Evolutionary conservation across 2,797 vertebrate species (phyloP).

Genomic region (Arnoldichthys spilopterus): DNA sequence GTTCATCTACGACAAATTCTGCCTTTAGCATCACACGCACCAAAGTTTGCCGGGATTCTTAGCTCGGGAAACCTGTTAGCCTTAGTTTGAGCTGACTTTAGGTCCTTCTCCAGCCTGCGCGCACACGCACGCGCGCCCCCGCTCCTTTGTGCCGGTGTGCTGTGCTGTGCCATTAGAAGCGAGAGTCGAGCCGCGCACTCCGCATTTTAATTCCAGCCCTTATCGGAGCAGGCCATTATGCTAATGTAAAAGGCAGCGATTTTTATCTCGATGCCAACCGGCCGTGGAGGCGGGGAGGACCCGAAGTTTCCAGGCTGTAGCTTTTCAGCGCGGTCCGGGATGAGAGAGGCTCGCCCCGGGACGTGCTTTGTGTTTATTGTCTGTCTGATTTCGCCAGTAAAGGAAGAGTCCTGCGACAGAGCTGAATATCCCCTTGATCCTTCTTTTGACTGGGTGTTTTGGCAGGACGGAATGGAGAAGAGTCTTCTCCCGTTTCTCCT

Average conservation of each 20-base stretch:
- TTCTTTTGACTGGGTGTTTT: not conserved
- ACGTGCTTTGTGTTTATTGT: slow-evolving; percentile 40
- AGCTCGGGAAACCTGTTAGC: not conserved
- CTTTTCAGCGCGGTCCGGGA: slow-evolving; percentile 38
- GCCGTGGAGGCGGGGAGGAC: slow-evolving; percentile 14
- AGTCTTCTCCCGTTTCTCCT: not conserved
- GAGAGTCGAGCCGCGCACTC: slow-evolving; percentile 53
- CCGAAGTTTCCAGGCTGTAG: slow-evolving; percentile 28
- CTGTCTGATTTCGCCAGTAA: slow-evolving; percentile 56
- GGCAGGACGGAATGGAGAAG: not conserved
- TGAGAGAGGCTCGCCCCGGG: slow-evolving; percentile 47
- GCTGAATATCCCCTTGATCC: slow-evolving; percentile 1
- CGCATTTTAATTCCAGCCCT: slow-evolving; percentile 58
- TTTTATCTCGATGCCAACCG: slow-evolving; percentile 57
- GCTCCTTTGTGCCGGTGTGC: slow-evolving; percentile 10
- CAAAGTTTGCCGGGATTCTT: not conserved
- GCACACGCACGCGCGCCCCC: slow-evolving; percentile 10
- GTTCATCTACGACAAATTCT: too few species aligned
- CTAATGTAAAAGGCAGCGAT: slow-evolving; percentile 70
- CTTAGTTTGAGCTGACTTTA: slow-evolving; percentile 5
- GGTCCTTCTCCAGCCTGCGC: not conserved
- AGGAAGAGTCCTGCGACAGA: slow-evolving; percentile 58
- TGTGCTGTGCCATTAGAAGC: slow-evolving; percentile 48
- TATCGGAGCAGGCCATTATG: slow-evolving; percentile 61
- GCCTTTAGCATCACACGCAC: too few species aligned